A percentile compares a stretch with the other conserved stretches of the same genome.
These are phyloP conservation scores for Panzeria rudis DNA, from an alignment of 2,888 invertebrate genomes.

Conservation along the genomic window DNA sequence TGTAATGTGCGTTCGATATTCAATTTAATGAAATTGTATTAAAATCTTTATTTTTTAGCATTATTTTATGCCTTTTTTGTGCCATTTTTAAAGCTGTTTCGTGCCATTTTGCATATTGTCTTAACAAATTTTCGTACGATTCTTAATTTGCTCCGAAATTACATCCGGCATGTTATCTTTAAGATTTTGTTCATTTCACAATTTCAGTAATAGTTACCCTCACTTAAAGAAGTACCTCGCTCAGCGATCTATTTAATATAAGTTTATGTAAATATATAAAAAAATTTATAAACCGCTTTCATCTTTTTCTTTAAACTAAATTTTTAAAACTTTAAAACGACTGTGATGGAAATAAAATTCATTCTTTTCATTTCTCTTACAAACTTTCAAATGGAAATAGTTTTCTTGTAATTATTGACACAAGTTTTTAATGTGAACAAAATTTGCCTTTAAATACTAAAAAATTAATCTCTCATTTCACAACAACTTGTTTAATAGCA, in stretches of 20 bases:
- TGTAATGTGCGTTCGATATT: no score
- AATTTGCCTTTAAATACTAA: slow-evolving; percentile 16
- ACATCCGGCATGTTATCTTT: no score
- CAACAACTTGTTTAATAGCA: slow-evolving; percentile 32
- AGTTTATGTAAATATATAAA: no score
- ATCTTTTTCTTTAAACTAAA: not conserved
- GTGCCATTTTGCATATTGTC: no score
- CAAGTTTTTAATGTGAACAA: slow-evolving; percentile 10
- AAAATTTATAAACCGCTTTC: not conserved
- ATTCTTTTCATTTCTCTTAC: not conserved
- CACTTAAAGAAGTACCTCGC: not conserved
- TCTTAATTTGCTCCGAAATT: no score
- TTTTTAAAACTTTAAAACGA: not conserved
- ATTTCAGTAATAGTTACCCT: not conserved
- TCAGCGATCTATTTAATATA: not conserved
- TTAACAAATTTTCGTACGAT: no score
- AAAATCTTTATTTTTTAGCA: no score
- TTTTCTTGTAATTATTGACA: slow-evolving; percentile 14
- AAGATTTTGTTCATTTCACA: no score
- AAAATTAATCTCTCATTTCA: not conserved
- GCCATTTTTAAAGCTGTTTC: no score
- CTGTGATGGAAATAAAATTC: not conserved
- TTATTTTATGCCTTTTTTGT: no score
- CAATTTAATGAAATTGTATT: no score
- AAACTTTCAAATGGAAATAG: slow-evolving; percentile 51